These are phyloP conservation scores for Ceryle rudis DNA, from an alignment of 2,797 vertebrate species.

Conservation along the genomic window DNA sequence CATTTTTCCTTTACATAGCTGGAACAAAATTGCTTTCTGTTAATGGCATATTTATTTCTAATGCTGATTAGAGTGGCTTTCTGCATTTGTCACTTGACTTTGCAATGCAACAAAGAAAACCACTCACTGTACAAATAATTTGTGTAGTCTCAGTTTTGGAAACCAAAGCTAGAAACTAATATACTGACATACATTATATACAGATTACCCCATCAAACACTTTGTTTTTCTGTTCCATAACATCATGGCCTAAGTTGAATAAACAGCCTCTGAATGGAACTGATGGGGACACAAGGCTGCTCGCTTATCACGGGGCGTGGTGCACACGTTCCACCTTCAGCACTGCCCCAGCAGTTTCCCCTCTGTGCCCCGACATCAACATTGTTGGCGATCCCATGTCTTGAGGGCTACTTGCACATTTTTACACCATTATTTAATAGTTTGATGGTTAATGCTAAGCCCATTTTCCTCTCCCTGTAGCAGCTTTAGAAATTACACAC, in stretches of 20 bases:
- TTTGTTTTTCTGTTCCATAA: background rate
- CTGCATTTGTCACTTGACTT: background rate
- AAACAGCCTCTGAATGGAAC: background rate
- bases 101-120: conserved; percentile 12
- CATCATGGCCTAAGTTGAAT: background rate
- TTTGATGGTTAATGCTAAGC: background rate
- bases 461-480: background rate
- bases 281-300: background rate
- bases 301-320: background rate
- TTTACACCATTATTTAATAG: background rate
- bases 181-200: background rate
- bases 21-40: conserved; percentile 30
- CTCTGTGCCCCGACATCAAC: background rate
- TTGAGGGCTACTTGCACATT: background rate
- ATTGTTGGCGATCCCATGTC: rapidly evolving
- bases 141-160: background rate
- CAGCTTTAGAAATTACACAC: background rate
- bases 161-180: background rate
- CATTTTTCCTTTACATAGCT: conserved; percentile 22
- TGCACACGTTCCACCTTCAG: background rate
- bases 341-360: background rate
- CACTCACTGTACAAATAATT: background rate
- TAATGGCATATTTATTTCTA: conserved; percentile 32
- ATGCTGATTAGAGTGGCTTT: background rate
- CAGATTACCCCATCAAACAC: background rate